Conservation (phyloP, 1,140 invertebrate genomes). For the Hyles vespertilio region DNA sequence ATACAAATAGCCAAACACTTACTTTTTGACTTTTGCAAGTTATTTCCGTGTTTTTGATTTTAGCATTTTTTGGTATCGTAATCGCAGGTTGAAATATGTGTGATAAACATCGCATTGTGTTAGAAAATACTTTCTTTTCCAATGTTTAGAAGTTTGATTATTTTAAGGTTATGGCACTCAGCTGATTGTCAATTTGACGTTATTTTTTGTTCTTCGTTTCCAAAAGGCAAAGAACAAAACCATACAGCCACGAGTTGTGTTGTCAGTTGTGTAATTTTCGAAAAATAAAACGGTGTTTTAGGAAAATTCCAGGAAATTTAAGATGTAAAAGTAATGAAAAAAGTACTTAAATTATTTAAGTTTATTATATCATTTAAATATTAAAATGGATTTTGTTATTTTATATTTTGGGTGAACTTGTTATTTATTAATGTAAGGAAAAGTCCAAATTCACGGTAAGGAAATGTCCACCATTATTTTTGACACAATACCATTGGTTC, state of each 20-base stretch:
- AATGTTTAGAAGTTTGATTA: slow-evolving; percentile 9
- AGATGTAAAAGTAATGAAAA: no score
- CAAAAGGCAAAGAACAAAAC: neutral
- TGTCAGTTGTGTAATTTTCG: no score
- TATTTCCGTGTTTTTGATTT: slow-evolving; percentile 75
- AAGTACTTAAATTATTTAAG: no score
- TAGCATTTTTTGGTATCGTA: slow-evolving; percentile 75
- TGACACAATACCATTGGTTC: no score
- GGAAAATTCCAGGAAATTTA: no score
- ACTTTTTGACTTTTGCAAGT: slow-evolving; percentile 82
- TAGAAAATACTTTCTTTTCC: slow-evolving; percentile 11
- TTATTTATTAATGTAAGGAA: no score
- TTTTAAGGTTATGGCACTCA: slow-evolving; percentile 24
- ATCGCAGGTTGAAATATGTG: slow-evolving; percentile 78
- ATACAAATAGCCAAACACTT: slow-evolving; percentile 15
- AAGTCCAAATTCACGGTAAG: no score
- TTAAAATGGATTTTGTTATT: no score
- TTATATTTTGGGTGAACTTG: no score
- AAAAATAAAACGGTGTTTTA: no score
- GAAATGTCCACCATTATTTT: no score
- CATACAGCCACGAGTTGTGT: neutral
- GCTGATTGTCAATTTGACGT: slow-evolving; percentile 22
- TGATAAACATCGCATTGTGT: slow-evolving; percentile 73
- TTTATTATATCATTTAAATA: no score
- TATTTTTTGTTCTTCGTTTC: neutral